phyloP scores from a whole-genome alignment of 35 echinoderm and acorn worm genomes.

The Anneissia japonica region DNA sequence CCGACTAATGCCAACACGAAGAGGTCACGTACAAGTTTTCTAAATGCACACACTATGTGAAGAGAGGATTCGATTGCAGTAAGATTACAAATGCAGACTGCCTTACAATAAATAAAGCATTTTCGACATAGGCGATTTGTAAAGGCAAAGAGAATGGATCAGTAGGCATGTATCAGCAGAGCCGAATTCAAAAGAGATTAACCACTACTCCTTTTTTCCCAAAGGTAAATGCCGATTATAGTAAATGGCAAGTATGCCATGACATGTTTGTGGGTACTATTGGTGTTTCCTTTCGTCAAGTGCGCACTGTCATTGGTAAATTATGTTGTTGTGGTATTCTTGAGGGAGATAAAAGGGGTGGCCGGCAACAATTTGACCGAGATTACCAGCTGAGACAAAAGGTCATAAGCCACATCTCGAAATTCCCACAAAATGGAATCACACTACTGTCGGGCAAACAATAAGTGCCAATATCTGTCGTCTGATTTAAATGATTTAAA shows the following conservation, averaged over 20 bases:
- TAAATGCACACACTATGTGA: background rate
- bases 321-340: background rate
- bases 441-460: slow-evolving; percentile 44
- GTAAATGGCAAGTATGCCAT: slow-evolving; percentile 11
- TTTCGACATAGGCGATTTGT: slow-evolving; percentile 4
- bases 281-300: slow-evolving; percentile 5
- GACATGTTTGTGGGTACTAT: slow-evolving; percentile 37
- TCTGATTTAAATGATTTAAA: slow-evolving; percentile 43
- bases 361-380: background rate
- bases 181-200: background rate
- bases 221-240: background rate
- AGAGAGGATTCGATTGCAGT: background rate
- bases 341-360: slow-evolving; percentile 35
- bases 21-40: background rate
- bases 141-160: slow-evolving; percentile 41
- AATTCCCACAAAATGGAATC: slow-evolving; percentile 57
- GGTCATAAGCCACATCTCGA: slow-evolving; percentile 39
- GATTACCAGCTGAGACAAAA: slow-evolving; percentile 18
- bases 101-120: background rate
- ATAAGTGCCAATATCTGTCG: slow-evolving; percentile 31
- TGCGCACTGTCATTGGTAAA: slow-evolving; percentile 9
- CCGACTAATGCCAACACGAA: background rate
- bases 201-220: slow-evolving; percentile 12
- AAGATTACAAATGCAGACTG: background rate
- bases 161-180: background rate